These are phyloP conservation scores for Oreortyx pictus DNA, from an alignment of 2,797 vertebrate species.

Conservation along the genomic window DNA sequence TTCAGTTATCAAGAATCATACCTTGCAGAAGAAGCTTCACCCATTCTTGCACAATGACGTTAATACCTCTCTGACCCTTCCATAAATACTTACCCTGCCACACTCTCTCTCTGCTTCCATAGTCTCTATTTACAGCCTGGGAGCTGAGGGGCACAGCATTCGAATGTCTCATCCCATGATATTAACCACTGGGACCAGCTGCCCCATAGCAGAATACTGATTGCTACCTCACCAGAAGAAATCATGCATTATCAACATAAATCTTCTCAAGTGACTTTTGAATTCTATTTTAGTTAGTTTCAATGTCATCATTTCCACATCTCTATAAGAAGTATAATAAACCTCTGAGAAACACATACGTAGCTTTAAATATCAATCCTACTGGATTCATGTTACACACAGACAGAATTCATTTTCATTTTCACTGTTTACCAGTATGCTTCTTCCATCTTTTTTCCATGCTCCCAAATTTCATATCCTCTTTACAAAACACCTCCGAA, in stretches of 20 bases:
- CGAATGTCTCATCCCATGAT: background rate
- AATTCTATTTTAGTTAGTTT: background rate
- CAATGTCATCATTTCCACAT: background rate
- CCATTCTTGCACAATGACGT: too few relatives aligned
- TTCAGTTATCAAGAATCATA: too few relatives aligned
- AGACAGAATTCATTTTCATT: background rate
- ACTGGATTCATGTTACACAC: background rate
- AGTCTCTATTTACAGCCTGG: background rate
- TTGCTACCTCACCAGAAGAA: background rate
- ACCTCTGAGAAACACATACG: fast-evolving
- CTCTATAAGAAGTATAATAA: background rate
- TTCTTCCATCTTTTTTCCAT: background rate
- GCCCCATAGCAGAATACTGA: fast-evolving
- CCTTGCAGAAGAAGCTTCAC: too few relatives aligned
- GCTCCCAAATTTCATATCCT: background rate
- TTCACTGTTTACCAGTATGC: background rate
- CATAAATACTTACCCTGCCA: background rate
- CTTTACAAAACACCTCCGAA: background rate
- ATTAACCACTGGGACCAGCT: background rate
- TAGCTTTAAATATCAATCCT: background rate
- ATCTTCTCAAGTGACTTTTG: background rate
- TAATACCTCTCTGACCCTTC: too few relatives aligned
- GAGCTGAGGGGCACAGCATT: background rate
- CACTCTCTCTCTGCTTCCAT: background rate
- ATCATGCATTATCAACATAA: fast-evolving